Percentiles rank a stretch among this genome's conserved stretches.
These are phyloP conservation scores for Pogonomyrmex californicus DNA, from an alignment of 1,140 invertebrate species.

Conservation along the genomic window DNA sequence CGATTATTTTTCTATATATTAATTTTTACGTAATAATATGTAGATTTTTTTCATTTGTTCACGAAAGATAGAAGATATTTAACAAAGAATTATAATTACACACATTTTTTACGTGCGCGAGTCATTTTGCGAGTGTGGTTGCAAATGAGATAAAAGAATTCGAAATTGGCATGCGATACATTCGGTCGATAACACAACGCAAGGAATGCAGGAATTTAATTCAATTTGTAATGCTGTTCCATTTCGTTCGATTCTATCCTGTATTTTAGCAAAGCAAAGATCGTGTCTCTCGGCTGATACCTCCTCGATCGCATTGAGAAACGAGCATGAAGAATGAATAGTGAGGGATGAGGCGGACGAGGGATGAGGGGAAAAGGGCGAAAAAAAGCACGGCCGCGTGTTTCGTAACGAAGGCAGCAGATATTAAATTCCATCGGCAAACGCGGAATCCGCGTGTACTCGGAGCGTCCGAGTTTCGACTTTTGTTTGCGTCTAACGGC, in stretches of 20 bases:
- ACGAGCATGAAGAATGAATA: slow-evolving; percentile 53
- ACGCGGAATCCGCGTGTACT: slow-evolving; percentile 71
- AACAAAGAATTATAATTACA: not conserved
- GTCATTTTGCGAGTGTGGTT: not conserved
- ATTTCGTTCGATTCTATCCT: slow-evolving; percentile 39
- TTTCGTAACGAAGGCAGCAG: slow-evolving; percentile 76
- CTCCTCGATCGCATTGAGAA: slow-evolving; percentile 56
- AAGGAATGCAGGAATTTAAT: slow-evolving; percentile 49
- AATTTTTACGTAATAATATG: no score
- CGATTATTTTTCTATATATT: not conserved
- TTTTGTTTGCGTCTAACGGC: slow-evolving; percentile 71
- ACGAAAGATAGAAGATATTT: not conserved
- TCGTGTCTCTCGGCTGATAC: slow-evolving; percentile 54
- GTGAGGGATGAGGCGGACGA: slow-evolving; percentile 32
- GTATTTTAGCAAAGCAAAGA: slow-evolving; percentile 47
- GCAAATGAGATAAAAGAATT: slow-evolving; percentile 7
- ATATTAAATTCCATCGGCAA: slow-evolving; percentile 77
- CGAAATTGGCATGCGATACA: slow-evolving; percentile 2
- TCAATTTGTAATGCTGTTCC: slow-evolving; percentile 37
- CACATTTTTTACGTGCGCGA: not conserved
- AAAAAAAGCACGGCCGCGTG: slow-evolving; percentile 66
- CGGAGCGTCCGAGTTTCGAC: slow-evolving; percentile 72
- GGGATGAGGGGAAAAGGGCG: slow-evolving; percentile 10
- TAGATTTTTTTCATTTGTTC: slow-evolving; percentile 4
- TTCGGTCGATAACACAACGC: not conserved